A percentile compares a stretch with the other conserved stretches of the same genome.
These are phyloP conservation scores for Sternotherus odoratus DNA, from an alignment of 2,797 vertebrate species.

Conservation along the genomic window DNA sequence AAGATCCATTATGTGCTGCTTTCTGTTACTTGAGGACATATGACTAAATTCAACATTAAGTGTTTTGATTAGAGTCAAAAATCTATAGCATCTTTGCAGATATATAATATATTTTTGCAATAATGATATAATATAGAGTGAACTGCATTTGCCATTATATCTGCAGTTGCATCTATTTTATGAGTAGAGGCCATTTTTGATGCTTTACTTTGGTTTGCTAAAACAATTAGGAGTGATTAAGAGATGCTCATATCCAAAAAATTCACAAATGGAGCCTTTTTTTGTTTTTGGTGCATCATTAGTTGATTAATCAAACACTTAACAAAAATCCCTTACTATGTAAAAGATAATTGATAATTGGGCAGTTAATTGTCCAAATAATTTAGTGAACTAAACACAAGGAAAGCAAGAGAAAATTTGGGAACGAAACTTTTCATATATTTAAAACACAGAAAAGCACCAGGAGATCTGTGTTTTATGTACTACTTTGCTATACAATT, in stretches of 20 bases:
- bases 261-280: not conserved
- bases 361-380: not conserved
- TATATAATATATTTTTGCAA: not conserved
- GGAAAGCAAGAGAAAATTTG: not conserved
- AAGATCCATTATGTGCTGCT: not conserved
- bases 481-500: not conserved
- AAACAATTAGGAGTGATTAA: not conserved
- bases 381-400: not conserved
- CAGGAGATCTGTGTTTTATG: not conserved
- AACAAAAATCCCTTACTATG: not conserved
- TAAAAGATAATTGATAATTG: not conserved
- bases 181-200: not conserved
- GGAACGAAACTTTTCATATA: not conserved
- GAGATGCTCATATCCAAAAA: not conserved
- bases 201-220: not conserved
- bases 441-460: not conserved
- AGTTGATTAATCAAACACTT: not conserved
- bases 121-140: not conserved
- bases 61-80: not conserved
- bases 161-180: not conserved
- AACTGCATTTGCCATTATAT: not conserved
- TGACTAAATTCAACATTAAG: not conserved
- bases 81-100: too few relatives aligned
- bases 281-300: not conserved
- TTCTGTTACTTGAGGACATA: not conserved